phyloP scores from a whole-genome alignment of 92 coral and sea anemone genomes.

The Palythoa grandis region DNA sequence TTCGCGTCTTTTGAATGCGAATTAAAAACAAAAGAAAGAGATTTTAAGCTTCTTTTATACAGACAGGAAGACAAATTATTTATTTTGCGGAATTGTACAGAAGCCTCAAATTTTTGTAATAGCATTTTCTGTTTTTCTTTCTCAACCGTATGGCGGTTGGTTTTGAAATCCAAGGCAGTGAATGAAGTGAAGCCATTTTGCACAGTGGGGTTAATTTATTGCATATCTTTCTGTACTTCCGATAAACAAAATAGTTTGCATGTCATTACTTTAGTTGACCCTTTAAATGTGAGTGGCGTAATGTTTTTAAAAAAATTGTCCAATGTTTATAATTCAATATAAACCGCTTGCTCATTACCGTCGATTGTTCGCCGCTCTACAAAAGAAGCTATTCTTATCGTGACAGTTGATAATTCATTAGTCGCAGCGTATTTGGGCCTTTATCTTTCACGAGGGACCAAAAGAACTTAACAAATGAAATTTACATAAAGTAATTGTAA shows the following conservation, averaged over 20 bases:
- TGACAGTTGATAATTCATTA: not conserved
- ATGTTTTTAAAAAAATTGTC: constrained; percentile 10
- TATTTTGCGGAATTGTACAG: not conserved
- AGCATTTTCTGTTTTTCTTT: not conserved
- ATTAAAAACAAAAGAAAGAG: not conserved
- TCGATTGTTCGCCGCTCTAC: not conserved
- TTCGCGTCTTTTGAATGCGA: not conserved
- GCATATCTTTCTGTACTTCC: not conserved
- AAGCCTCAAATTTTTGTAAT: not conserved
- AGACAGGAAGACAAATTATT: not conserved
- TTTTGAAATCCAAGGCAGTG: not conserved
- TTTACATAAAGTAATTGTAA: constrained; percentile 31
- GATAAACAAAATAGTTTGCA: not conserved
- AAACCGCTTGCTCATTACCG: not conserved
- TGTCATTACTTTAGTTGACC: not conserved
- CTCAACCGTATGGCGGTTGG: not conserved
- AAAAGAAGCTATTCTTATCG: not conserved
- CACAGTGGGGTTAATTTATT: not conserved
- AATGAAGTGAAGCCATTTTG: not conserved
- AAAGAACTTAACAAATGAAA: constrained; percentile 27
- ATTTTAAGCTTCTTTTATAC: not conserved
- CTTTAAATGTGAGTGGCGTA: constrained; percentile 3
- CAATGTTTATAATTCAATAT: constrained; percentile 30
- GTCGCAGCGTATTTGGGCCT: not conserved
- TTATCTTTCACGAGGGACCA: not conserved